Evolutionary conservation across 2,888 invertebrate genomes (phyloP), one percentile per base, ranked within the genome.

Genomic region (Diarsia mendica): DNA sequence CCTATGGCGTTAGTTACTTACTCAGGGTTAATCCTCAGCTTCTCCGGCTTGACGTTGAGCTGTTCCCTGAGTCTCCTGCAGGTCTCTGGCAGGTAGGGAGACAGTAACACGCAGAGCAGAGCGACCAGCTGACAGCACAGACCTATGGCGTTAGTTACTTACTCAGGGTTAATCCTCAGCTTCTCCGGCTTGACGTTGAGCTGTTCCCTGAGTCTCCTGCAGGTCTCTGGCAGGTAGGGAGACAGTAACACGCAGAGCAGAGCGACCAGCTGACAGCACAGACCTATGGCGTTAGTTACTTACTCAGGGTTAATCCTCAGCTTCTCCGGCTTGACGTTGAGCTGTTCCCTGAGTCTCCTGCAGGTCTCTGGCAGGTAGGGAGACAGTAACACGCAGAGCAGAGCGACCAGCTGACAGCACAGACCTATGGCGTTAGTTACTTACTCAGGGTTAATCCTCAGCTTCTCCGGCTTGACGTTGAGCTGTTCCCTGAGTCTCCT

Each of bases 341-440:
- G 96, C 91, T 99, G 99, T 18, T 95, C 92, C 80, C 97, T 97
- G 77, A 99, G 95, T 44, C 95, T 97, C 0, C 97, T 94, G 53
- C 98, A 97, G 0, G 98, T 98, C 67, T 97, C 97, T 0, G 99
- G 99, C 98, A 99, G 98, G 95, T 98, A 99, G 0, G 99, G 99
- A 76, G 98, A 97, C 49, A 99, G 93, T 23, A 99, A 93, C 1
- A 98, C 97, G 2, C 99, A 98, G 77, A 99, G 93, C 1, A 99
- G 95, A 83, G 94, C 94, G 1, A 93, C 96, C 18, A 96, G 85
- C 97, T 98, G 80, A 97, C 97, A 88, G 84, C 98, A 98, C 44
- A 99, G 91, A 1, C 98, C 99, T 67, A 99, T 98, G 0, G 99
- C 98, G 0, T n/a, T n/a, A 13, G 48, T 55, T 33, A 60, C 97